Conservation (phyloP, 2,113 vertebrate species). For the Quiscalus mexicanus region DNA sequence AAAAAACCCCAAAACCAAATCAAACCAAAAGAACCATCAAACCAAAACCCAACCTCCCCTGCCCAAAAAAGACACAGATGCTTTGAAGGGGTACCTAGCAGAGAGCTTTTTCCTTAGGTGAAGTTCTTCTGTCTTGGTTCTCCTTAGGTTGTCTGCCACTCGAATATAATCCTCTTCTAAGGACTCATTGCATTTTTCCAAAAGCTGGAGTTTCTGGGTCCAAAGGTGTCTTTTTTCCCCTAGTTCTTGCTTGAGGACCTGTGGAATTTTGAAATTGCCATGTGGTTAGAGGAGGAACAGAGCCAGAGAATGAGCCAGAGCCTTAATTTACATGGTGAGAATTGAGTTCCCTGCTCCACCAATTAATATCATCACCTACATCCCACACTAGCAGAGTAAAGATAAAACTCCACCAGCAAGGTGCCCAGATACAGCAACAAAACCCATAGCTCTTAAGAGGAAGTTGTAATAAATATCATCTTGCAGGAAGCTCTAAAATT, state of each 20-base stretch:
- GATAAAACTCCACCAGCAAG: neutral
- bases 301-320: neutral
- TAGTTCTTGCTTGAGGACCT: constrained; percentile 75
- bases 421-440: neutral
- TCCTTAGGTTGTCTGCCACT: constrained; percentile 82
- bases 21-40: neutral
- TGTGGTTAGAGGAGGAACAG: neutral
- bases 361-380: neutral
- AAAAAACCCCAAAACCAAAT: neutral
- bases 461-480: neutral
- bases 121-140: constrained; percentile 83
- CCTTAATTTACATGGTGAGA: neutral
- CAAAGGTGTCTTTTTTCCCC: constrained; percentile 76
- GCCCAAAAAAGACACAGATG: rapidly evolving
- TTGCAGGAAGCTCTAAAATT: neutral
- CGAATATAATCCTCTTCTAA: constrained; percentile 83
- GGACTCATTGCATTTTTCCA: constrained; percentile 82
- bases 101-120: constrained; percentile 77
- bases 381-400: neutral
- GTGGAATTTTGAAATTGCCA: neutral
- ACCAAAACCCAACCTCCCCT: neutral
- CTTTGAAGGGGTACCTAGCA: constrained; percentile 74
- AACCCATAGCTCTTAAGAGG: neutral
- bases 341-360: neutral
- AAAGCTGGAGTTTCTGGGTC: constrained; percentile 76